Base-by-base conservation (phyloP, 64 coral and sea anemone genomes). In the Actinia equina region DNA sequence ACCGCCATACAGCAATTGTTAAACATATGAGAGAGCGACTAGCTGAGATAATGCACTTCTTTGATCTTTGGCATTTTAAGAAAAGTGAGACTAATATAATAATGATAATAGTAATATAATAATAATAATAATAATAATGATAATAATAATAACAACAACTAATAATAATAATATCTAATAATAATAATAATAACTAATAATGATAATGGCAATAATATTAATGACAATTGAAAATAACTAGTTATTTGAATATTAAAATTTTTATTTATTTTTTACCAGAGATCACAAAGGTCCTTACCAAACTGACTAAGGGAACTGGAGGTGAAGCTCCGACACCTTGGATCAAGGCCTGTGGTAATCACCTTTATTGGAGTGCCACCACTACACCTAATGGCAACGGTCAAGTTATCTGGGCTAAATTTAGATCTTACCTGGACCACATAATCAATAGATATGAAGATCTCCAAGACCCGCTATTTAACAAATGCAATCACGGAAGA, bases 341-440 rank as follows among this genome's bases (percentile, higher is more conserved):
- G 89, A 91, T 95, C 11, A 56, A 84, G 59, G 83, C 93, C 25
- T 91, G 89, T 82, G 45, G 42, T 58, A 95, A 91, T 46, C 93
- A 95, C 65, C 80, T 95, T 71, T 82, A 86, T 26, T 95, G 89
- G 89, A 91, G 93, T 85, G 89, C 86, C 2, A 85, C 46, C 17
- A 89, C 93, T 16, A 95, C 93, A 51, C 53, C 69, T 51, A 37
- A 60, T 86, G 89, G 89, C n/a, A 95, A 86, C 89, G 86, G 93
- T 44, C 52, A 58, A 17, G 83, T 95, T 8, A 95, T 91, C 1
- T 95, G 84, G 71, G 86, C 93, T 8, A 95, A 91, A 76, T 91
- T 95, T 26, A 91, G 84, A 23, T 79, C 86, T 15, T 90, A 88
- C 63, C 44, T 95, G 49, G 52, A 76, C 23, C 89, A 95, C 62